Evolutionary conservation across 2,797 vertebrate species (phyloP), one percentile per base, ranked within the genome.

Genomic region (Gymnoscopelus braueri): DNA sequence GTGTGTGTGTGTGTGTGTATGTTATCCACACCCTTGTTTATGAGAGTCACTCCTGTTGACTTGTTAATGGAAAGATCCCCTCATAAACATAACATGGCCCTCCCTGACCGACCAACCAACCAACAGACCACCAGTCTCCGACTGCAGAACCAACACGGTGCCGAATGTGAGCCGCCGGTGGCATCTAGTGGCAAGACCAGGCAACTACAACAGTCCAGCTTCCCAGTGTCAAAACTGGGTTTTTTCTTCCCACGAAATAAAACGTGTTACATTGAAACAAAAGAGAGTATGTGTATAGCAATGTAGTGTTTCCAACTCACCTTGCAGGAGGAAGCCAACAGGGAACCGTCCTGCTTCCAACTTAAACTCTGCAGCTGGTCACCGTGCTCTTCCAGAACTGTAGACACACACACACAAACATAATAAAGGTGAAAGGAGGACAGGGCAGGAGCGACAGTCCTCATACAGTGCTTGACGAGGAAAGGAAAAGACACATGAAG

Each of bases 321-420:
- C 95, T 97, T 98, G 89, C 95, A 96, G 29, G 93, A 93, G 0
- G 97, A 95, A 47, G 94, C 96, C 15, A 99, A 83, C 14, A 97
- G 91, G n/a, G 82, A 87, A 2, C 98, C 98, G 0, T 98, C 96
- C 8, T 10, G 87, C 86, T 96, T 98, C 98, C 98, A 99, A 67
- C 90, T 79, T 59, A 97, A 84, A 69, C 95, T 93, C 84, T 97
- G 97, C 83, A 99, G 86, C 80, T 93, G 94, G 74, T 98, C 96
- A 0, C 90, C 53, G 0, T 98, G 98, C 74, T 91, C 82, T 35
- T 91, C 94, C 92, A 98, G 87, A 72, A 90, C 98, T 99, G 90
- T 26, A 1, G 65, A 53, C 14, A 69, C 39, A 84, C 60, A 85
- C 50, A 62, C 0, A 35, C 52, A 49, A 24, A 64, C 60, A 73